A percentile compares a stretch with the other conserved stretches of the same genome.
Evolutionary conservation across 2,888 invertebrate genomes (phyloP).

Genomic region (Cephus runcator): DNA sequence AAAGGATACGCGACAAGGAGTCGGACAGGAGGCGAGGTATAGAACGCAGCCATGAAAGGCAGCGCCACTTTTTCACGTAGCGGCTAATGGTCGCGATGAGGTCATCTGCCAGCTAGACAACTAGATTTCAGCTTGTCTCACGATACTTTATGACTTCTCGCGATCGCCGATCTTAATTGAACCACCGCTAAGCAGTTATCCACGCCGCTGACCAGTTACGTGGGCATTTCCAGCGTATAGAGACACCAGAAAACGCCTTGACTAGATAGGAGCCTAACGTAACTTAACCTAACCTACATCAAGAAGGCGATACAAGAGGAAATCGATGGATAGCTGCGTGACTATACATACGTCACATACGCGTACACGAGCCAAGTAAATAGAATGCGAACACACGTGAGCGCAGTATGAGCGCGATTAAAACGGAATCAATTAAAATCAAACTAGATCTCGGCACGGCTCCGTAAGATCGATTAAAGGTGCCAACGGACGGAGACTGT

Average conservation of each 20-base stretch:
- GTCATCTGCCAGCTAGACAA: slow-evolving; percentile 53
- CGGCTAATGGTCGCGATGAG: slow-evolving; percentile 51
- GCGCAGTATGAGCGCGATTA: not conserved
- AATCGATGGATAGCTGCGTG: not conserved
- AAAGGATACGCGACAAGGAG: slow-evolving; percentile 42
- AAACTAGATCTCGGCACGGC: not conserved
- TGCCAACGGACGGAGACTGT: not conserved
- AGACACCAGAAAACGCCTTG: not conserved
- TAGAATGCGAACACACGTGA: not conserved
- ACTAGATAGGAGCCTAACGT: not conserved
- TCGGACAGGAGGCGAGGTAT: slow-evolving; percentile 19
- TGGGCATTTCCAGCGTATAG: not conserved
- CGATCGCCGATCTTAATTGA: slow-evolving; percentile 1
- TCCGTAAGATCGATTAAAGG: not conserved
- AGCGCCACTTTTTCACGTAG: slow-evolving; percentile 49
- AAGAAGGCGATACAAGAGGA: not conserved
- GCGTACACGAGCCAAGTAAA: not conserved
- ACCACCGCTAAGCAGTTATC: not conserved
- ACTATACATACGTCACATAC: not conserved
- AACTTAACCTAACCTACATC: not conserved
- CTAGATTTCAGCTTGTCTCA: slow-evolving; percentile 37
- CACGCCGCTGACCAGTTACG: not conserved
- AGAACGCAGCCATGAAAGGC: slow-evolving; percentile 48
- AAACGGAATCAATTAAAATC: not conserved
- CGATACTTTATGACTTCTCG: slow-evolving; percentile 26